Evolutionary conservation across 2,888 invertebrate species (phyloP).

Genomic region (Chrysolina oricalcia): DNA sequence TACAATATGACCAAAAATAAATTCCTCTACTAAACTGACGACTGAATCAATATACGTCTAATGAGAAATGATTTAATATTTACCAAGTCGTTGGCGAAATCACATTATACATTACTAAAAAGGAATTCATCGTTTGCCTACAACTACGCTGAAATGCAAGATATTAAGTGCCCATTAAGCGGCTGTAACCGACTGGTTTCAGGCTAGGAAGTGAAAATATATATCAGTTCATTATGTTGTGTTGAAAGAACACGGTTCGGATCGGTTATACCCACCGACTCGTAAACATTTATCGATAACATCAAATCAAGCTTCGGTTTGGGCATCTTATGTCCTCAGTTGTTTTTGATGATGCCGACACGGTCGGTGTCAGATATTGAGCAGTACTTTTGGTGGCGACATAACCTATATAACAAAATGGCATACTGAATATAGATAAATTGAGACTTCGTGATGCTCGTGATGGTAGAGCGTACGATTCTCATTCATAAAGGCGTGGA

Average conservation of each 20-base stretch:
- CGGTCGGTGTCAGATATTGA: conserved; percentile 14
- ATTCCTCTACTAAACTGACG: no score
- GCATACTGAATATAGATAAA: no score
- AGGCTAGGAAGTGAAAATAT: conserved; percentile 35
- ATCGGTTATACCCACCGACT: conserved; percentile 26
- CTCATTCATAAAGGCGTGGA: no score
- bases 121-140: neutral
- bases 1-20: no score
- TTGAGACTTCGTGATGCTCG: no score
- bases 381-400: neutral
- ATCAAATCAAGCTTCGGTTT: conserved; percentile 18
- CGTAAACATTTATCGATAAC: conserved; percentile 36
- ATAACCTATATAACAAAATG: no score
- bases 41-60: no score
- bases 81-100: neutral
- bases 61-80: neutral
- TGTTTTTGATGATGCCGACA: conserved; percentile 20
- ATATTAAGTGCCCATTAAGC: conserved; percentile 19
- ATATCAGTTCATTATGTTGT: conserved; percentile 28
- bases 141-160: neutral
- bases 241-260: conserved; percentile 27
- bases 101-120: neutral
- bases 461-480: no score
- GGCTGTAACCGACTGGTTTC: conserved; percentile 23
- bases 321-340: conserved; percentile 1